Conservation (phyloP, 2,888 invertebrate species). For the Drosophila kanekoi region DNA sequence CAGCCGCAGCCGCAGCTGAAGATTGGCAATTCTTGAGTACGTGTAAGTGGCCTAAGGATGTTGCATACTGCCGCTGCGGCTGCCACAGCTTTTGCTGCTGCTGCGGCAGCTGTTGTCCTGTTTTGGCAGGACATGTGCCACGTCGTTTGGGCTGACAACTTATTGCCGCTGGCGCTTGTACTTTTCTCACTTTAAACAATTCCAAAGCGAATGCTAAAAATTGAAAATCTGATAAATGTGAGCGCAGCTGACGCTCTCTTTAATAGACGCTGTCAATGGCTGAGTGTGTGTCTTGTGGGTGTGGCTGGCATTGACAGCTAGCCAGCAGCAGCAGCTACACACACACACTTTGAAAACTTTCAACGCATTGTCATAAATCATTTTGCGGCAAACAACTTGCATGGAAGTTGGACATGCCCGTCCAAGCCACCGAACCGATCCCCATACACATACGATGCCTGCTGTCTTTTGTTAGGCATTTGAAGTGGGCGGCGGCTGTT, state of each 20-base stretch:
- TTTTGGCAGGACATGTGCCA: conserved; percentile 45
- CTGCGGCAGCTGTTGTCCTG: conserved; percentile 37
- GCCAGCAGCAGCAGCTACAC: conserved; percentile 5
- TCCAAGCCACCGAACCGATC: conserved; percentile 3
- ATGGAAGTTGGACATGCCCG: conserved; percentile 43
- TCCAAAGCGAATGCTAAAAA: conserved; percentile 17
- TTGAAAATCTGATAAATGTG: conserved; percentile 39
- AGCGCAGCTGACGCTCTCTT: conserved; percentile 29
- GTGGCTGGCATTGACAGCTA: conserved; percentile 55
- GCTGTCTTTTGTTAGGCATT: conserved; percentile 36
- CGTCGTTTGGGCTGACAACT: conserved; percentile 54
- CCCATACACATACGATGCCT: conserved; percentile 1
- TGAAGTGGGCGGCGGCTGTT: conserved; percentile 36
- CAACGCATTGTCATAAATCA: conserved; percentile 76
- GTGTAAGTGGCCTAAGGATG: conserved; percentile 60
- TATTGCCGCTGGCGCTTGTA: conserved; percentile 47
- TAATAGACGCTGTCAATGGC: conserved; percentile 55
- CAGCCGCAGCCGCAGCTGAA: conserved; percentile 26
- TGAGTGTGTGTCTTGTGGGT: conserved; percentile 17
- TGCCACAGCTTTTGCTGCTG: conserved; percentile 17
- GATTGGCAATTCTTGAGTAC: conserved; percentile 56
- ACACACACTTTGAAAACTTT: conserved; percentile 51
- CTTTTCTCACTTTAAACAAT: conserved; percentile 33
- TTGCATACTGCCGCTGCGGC: conserved; percentile 15
- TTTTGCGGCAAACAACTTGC: conserved; percentile 72